These are phyloP conservation scores for Heliconius eleuchia DNA, from an alignment of 1,140 invertebrate species.

Conservation along the genomic window DNA sequence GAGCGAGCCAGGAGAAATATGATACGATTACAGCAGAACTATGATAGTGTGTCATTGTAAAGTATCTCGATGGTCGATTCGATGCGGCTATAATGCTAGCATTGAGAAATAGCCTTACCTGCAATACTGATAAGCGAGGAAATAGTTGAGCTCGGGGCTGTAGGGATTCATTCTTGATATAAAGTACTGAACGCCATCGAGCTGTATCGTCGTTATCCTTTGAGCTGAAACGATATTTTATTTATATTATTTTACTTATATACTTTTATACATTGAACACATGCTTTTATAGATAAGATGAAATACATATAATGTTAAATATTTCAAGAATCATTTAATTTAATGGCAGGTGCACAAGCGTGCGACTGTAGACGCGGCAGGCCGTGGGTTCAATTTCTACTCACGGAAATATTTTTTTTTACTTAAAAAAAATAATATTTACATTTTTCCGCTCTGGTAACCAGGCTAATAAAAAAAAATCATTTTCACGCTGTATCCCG, in stretches of 20 bases:
- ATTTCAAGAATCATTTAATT: too few relatives aligned
- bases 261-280: not conserved
- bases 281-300: too few relatives aligned
- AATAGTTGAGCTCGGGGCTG: slow-evolving; percentile 92
- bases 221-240: slow-evolving; percentile 84
- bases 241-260: slow-evolving; percentile 30
- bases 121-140: slow-evolving; percentile 93
- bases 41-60: slow-evolving; percentile 46
- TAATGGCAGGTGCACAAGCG: too few relatives aligned
- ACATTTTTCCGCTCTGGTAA: too few relatives aligned
- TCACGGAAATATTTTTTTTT: too few relatives aligned
- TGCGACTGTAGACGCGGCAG: too few relatives aligned
- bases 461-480: too few relatives aligned
- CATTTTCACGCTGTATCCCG: too few relatives aligned
- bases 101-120: slow-evolving; percentile 65
- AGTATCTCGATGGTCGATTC: slow-evolving; percentile 40
- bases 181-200: slow-evolving; percentile 93
- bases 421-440: too few relatives aligned
- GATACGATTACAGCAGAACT: slow-evolving; percentile 49
- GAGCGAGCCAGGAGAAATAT: slow-evolving; percentile 52
- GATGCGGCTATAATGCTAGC: slow-evolving; percentile 32
- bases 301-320: too few relatives aligned
- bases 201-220: slow-evolving; percentile 91
- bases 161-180: slow-evolving; percentile 94
- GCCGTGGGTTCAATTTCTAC: too few relatives aligned